A percentile compares a stretch with the other conserved stretches of the same genome.
Conservation (phyloP, 92 coral and sea anemone genomes). For the Porites divaricata region DNA sequence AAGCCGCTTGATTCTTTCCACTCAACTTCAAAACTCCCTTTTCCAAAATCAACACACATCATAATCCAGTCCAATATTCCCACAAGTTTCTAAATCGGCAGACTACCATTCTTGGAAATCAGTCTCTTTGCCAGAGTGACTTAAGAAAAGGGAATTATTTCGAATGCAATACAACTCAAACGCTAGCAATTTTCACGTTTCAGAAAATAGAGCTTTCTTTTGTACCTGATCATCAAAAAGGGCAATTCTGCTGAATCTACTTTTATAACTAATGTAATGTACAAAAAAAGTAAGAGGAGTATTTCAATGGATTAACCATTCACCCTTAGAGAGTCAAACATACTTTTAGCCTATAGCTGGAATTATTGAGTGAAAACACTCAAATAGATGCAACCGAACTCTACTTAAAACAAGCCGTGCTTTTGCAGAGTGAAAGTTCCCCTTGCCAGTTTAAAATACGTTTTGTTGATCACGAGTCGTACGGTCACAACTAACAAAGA, state of each 20-base stretch:
- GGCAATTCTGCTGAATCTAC: background rate
- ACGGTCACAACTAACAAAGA: slow-evolving; percentile 6
- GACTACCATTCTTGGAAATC: background rate
- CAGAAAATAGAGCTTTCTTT: slow-evolving; percentile 4
- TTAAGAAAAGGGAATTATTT: too few relatives aligned
- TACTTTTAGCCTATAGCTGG: background rate
- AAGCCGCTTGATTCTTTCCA: background rate
- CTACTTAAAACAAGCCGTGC: too few relatives aligned
- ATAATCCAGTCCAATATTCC: background rate
- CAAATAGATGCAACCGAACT: background rate
- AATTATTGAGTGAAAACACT: background rate
- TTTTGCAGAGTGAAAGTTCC: background rate
- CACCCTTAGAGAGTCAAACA: background rate
- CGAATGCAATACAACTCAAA: background rate
- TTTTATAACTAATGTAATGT: background rate
- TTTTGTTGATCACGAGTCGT: background rate
- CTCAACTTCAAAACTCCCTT: background rate
- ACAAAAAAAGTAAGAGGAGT: background rate
- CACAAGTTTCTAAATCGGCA: background rate
- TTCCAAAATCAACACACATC: background rate
- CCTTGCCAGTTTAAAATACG: background rate
- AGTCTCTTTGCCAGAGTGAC: background rate
- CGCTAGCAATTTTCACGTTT: background rate
- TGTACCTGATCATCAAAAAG: background rate
- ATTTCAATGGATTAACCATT: background rate